Percentiles rank a stretch among this genome's conserved stretches.
phyloP scores from a whole-genome alignment of 1,140 invertebrate species.

The Eriosoma lanigerum region DNA sequence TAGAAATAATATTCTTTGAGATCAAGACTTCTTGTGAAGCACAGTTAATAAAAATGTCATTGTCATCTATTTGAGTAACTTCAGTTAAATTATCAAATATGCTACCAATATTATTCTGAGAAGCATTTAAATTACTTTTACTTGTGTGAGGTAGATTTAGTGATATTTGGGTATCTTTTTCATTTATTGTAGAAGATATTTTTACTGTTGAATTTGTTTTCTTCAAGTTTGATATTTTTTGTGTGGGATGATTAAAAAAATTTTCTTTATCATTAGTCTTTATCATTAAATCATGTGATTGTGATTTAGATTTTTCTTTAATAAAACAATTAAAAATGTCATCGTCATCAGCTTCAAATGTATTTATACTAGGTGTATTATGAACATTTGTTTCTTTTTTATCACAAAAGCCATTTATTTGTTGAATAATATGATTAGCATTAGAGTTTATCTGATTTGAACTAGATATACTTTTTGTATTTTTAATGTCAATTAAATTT shows the following conservation, averaged over 20 bases:
- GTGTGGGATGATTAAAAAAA: conserved; percentile 19
- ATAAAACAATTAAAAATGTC: conserved; percentile 18
- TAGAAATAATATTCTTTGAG: too few relatives aligned
- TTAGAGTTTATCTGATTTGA: neutral
- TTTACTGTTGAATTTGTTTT: neutral
- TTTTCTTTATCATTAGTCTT: neutral
- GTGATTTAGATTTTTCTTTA: neutral
- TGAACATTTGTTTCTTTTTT: neutral
- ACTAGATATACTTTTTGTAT: neutral
- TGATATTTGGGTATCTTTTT: neutral
- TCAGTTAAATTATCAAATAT: neutral
- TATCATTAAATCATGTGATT: neutral
- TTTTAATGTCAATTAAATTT: neutral
- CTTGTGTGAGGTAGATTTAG: too few relatives aligned
- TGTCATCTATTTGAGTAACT: neutral
- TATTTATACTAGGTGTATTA: neutral
- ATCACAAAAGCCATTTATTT: neutral
- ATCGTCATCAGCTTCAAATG: conserved; percentile 42
- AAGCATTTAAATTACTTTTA: neutral
- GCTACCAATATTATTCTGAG: fast-evolving
- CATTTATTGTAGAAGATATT: neutral
- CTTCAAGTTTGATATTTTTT: neutral
- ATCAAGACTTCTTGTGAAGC: too few relatives aligned
- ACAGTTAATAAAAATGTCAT: too few relatives aligned
- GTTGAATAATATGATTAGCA: neutral